Evolutionary conservation across 2,888 invertebrate species (phyloP).

Genomic region (Nephrotoma flavescens): DNA sequence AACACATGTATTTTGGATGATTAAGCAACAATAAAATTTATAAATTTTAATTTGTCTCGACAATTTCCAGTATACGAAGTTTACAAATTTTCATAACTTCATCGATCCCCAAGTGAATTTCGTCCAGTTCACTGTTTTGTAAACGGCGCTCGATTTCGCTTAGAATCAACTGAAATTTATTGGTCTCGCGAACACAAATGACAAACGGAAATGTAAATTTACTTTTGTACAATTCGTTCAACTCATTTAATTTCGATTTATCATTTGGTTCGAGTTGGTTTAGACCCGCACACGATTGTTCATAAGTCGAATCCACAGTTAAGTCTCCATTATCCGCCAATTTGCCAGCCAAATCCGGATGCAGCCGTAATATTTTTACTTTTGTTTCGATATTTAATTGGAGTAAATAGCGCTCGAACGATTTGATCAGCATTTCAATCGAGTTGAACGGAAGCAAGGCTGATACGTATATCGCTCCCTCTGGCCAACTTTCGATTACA

Average conservation of each 20-base stretch:
- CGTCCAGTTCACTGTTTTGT: constrained; percentile 36
- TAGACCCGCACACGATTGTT: constrained; percentile 42
- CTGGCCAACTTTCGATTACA: constrained; percentile 44
- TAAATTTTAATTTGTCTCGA: neutral
- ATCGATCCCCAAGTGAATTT: constrained; percentile 40
- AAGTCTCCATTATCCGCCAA: constrained; percentile 38
- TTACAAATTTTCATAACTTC: constrained; percentile 56
- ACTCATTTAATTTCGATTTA: constrained; percentile 33
- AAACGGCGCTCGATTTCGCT: constrained; percentile 38
- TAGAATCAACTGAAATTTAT: constrained; percentile 43
- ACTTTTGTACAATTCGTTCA: constrained; percentile 35
- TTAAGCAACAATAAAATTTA: neutral
- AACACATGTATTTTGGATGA: neutral
- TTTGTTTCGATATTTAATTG: constrained; percentile 33
- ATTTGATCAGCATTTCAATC: constrained; percentile 34
- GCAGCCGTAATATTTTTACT: constrained; percentile 38
- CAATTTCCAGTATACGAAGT: constrained; percentile 39
- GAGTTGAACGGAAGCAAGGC: constrained; percentile 37
- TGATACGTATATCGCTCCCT: constrained; percentile 36
- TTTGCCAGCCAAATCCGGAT: constrained; percentile 49
- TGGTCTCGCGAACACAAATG: constrained; percentile 44
- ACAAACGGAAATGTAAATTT: constrained; percentile 56
- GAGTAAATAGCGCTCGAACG: constrained; percentile 41
- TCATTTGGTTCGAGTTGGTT: constrained; percentile 37
- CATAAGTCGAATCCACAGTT: constrained; percentile 40